Evolutionary conservation across 2,113 vertebrate genomes (phyloP), one percentile per base, ranked within the genome.

Genomic region (Oenanthe melanoleuca): DNA sequence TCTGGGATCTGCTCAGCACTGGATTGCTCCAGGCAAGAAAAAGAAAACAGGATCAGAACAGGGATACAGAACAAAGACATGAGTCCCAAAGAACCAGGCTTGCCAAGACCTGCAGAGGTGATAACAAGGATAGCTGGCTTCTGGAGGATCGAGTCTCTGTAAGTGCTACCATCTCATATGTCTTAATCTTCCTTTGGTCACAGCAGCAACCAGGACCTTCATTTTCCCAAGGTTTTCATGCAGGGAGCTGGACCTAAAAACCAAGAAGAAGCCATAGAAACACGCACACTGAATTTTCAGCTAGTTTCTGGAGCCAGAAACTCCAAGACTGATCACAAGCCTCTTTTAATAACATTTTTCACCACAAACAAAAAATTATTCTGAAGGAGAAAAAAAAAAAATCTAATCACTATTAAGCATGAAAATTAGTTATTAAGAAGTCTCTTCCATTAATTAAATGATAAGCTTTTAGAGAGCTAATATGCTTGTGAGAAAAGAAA

Each of bases 91-190:
- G n/a, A 61, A 22, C 26, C 1, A 0, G 22, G 22, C 14, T 80
- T 87, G 50, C 81, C 49, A 38, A 64, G 64, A 52, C 50, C 14
- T 65, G 40, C 26, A 84, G 45, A 56, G 31, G 12, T 50, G 25
- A 50, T 66, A 59, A 83, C 17, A 75, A 60, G 17, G 31, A 69
- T 8, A 72, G 16, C 29, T 60, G 63, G 14, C 21, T 80, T 69
- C 42, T 73, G 45, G 55, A 65, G 5, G 19, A 73, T 50, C 0
- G 0, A 89, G 13, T 34, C 38, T 83, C 50, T 3, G 0, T 34
- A 64, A 78, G 16, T n/a, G n/a, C 64, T 73, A 61, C 60, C 29
- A 38, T 45, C 15, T 49, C 42, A 6, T 3, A 15, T 2, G 9
- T 44, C 67, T 91, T 49, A 37, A 5, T 47, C 44, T 42, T 77